Percentiles rank a stretch among this genome's conserved stretches.
Evolutionary conservation across 2,113 vertebrate species (phyloP).

Genomic region (Bungarus multicinctus): DNA sequence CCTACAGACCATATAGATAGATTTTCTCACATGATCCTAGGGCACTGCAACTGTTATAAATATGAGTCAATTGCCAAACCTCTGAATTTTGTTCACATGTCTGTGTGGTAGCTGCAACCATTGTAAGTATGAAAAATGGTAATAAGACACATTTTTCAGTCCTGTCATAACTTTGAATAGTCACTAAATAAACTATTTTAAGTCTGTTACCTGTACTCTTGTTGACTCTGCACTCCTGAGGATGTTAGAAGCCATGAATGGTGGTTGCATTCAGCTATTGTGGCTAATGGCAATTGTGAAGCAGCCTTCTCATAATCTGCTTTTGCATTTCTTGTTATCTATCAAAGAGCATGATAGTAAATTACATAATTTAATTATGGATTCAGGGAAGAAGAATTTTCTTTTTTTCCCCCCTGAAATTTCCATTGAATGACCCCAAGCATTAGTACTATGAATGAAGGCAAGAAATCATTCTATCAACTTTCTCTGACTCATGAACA

Average conservation of each 20-base stretch:
- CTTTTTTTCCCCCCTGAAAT: background rate
- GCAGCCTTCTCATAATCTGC: background rate
- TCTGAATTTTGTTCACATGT: too few species aligned
- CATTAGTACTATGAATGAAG: background rate
- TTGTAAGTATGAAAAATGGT: background rate
- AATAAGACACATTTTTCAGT: background rate
- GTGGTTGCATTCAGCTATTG: background rate
- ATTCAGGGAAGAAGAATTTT: background rate
- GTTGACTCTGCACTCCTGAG: background rate
- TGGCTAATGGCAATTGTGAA: background rate
- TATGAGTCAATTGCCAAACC: background rate
- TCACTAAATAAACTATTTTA: background rate
- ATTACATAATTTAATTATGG: background rate
- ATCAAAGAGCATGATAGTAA: background rate
- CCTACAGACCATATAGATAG: too few species aligned
- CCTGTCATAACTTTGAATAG: background rate
- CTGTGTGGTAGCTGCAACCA: background rate
- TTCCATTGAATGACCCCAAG: background rate
- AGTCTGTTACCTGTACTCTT: background rate
- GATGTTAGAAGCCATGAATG: background rate
- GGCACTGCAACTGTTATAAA: background rate
- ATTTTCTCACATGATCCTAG: background rate
- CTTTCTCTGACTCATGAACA: background rate
- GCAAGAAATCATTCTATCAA: background rate
- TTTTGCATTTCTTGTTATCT: background rate